phyloP scores from a whole-genome alignment of 1,140 invertebrate species.

The Drosophila gunungcola region DNA sequence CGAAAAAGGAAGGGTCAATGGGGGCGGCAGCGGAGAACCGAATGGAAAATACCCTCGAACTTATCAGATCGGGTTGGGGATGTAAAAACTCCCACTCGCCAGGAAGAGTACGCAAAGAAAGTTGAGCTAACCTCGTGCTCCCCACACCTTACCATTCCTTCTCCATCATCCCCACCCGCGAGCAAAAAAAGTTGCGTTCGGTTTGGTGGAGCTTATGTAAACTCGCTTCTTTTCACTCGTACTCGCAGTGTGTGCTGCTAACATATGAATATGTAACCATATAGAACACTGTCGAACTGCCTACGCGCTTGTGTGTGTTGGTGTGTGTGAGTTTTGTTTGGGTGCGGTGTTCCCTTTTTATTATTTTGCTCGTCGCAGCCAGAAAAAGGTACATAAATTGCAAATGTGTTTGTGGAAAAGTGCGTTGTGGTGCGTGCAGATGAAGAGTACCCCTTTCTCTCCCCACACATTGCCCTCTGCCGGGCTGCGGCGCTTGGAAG shows the following conservation, averaged over 20 bases:
- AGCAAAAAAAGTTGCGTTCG: slow-evolving; percentile 12
- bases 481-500: slow-evolving; percentile 12
- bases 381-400: slow-evolving; percentile 64
- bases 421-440: slow-evolving; percentile 60
- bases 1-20: background rate
- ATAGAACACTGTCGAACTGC: slow-evolving; percentile 54
- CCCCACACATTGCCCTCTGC: slow-evolving; percentile 6
- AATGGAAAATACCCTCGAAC: slow-evolving; percentile 34
- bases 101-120: slow-evolving; percentile 39
- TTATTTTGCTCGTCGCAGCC: slow-evolving; percentile 52
- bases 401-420: slow-evolving; percentile 68
- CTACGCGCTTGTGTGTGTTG: slow-evolving; percentile 23
- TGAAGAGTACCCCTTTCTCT: slow-evolving; percentile 9
- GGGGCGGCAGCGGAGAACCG: slow-evolving; percentile 13
- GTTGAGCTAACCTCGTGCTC: slow-evolving; percentile 18
- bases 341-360: slow-evolving; percentile 47
- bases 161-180: background rate
- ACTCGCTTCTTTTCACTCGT: slow-evolving; percentile 18
- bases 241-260: background rate
- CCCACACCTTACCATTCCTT: background rate
- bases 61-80: slow-evolving; percentile 11
- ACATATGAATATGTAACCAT: slow-evolving; percentile 64
- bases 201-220: slow-evolving; percentile 42
- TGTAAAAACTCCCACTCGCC: background rate
- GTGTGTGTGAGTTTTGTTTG: slow-evolving; percentile 2